Evolutionary conservation across 2,797 vertebrate genomes (phyloP), one percentile per base, ranked within the genome.

Genomic region (Pogonophryne albipinna): DNA sequence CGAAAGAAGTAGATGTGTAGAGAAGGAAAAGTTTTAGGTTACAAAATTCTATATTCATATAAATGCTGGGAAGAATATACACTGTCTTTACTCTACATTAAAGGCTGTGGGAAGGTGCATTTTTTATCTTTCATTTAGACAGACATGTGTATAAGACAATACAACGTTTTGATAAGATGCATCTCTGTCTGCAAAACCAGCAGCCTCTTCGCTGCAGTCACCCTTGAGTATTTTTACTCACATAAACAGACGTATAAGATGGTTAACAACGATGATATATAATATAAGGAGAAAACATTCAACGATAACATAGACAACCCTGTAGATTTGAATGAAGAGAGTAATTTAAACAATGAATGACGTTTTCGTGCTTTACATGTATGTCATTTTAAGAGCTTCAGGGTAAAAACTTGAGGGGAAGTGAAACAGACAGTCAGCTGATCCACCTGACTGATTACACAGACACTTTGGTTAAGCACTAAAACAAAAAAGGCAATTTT

Each of bases 351-450:
- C 11, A 27, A 2, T n/a, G 10, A 6, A 44, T 3, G 15, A 1
- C 3, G 12, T 38, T 23, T 45, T 34, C 11, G 52, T 61, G 14
- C n/a, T 41, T 57, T 10, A 51, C 0, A 27, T 27, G 23, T 23
- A 13, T 19, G 42, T 38, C 13, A 9, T 11, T 58, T 55, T 60
- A 3, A 58, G 4, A 44, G 50, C 6, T 59, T 50, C 13, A 10
- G 6, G 42, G 14, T 53, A 2, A 70, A 57, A 61, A 41, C 51
- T 47, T 10, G 9, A 68, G 45, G 53, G 71, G 80, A 91, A 85
- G 75, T 80, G 66, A 88, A 78, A 85, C 45, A 50, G 38, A 50
- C 42, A 38, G n/a, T 23, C 62, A 63, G n/a, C 45, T 61, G 56
- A 38, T 38, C 34, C 34, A 9, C 34, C 8, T 9, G 34, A 38